phyloP scores from a whole-genome alignment of 2,113 vertebrate genomes.

The Carettochelys insculpta region DNA sequence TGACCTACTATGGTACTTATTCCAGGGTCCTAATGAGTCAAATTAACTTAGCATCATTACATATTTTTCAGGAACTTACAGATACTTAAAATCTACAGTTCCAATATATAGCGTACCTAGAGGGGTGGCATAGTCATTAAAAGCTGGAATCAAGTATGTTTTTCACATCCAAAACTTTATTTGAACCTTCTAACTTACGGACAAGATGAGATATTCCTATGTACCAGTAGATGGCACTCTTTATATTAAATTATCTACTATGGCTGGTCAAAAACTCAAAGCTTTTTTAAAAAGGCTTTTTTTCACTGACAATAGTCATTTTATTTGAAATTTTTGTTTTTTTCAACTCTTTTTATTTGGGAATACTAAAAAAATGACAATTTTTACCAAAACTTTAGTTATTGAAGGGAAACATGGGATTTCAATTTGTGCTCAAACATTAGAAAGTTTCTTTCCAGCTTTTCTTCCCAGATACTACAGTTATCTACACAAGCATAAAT shows the following conservation, averaged over 20 bases:
- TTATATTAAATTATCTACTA: neutral
- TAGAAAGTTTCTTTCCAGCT: neutral
- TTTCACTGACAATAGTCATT: neutral
- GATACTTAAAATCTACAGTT: neutral
- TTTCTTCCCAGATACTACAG: too few species aligned
- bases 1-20: neutral
- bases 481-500: neutral
- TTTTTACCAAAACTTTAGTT: neutral
- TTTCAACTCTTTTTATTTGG: neutral
- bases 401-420: neutral
- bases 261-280: neutral
- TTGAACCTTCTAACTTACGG: neutral
- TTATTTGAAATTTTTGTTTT: neutral
- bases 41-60: neutral
- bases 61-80: neutral
- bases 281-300: neutral
- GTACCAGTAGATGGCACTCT: neutral
- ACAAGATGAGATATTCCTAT: neutral
- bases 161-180: neutral
- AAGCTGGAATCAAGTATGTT: neutral
- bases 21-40: neutral
- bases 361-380: neutral
- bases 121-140: neutral
- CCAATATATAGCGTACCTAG: neutral
- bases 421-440: neutral